phyloP scores from a whole-genome alignment of 1,140 invertebrate genomes.

The Pogonomyrmex californicus region DNA sequence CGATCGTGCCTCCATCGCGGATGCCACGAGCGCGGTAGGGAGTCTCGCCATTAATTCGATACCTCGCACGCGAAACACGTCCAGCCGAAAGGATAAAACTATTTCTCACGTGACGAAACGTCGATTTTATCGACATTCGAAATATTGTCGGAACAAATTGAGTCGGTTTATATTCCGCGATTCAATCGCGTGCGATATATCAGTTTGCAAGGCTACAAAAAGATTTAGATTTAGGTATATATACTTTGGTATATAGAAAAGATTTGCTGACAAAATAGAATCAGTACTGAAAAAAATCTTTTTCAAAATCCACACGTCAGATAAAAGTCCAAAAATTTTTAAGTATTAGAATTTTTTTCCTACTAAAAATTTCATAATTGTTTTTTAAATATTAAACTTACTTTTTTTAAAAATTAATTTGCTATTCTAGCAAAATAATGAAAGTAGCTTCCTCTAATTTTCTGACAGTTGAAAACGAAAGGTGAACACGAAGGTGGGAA shows the following conservation, averaged over 20 bases:
- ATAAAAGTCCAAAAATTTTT: not conserved
- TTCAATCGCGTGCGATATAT: slow-evolving; percentile 21
- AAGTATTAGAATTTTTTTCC: slow-evolving; percentile 1
- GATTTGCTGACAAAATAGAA: slow-evolving; percentile 18
- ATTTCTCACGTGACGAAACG: slow-evolving; percentile 48
- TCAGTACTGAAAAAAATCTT: not conserved
- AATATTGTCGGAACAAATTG: slow-evolving; percentile 44
- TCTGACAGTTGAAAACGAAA: not conserved
- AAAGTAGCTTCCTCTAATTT: not conserved
- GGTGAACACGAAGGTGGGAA: not conserved
- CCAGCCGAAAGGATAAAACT: not conserved
- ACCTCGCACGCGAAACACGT: slow-evolving; percentile 21
- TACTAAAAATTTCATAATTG: not conserved
- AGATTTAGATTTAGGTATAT: not conserved
- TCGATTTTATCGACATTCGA: slow-evolving; percentile 21
- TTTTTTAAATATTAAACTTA: slow-evolving; percentile 3
- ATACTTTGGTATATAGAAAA: not conserved
- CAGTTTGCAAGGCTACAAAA: slow-evolving; percentile 10
- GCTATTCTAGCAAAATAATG: not conserved
- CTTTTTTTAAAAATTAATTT: not conserved
- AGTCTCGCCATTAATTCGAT: slow-evolving; percentile 67
- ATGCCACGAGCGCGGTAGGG: slow-evolving; percentile 52
- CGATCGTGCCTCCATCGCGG: slow-evolving; percentile 57
- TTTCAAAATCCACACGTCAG: not conserved
- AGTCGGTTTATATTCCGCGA: not conserved